Evolutionary conservation across 2,113 vertebrate genomes (phyloP), one percentile per base, ranked within the genome.

Genomic region (Brienomyrus longianalis): DNA sequence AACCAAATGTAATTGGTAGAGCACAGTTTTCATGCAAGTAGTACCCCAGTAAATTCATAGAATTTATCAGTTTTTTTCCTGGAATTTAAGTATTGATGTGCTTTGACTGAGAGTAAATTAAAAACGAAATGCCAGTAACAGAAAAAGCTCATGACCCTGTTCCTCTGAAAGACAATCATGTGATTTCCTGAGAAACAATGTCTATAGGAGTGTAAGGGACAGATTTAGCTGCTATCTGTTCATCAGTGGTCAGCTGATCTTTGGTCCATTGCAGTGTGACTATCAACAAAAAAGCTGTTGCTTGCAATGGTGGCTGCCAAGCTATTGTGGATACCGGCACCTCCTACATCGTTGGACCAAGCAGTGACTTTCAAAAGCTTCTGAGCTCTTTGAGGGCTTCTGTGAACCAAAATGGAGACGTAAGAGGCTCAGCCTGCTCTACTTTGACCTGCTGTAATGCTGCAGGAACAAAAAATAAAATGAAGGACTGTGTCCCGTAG

Each of bases 301-400:
- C 95, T 0, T 97, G 97, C 5, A 47, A 45, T 0, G 92, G 92
- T 0, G 95, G 96, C 70, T 98, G 96, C 91, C 94, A 96, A 92
- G 97, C 95, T 86, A 94, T 97, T 48, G 80, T 97, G 1, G 97
- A 97, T 91, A 97, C 96, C 0, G 96, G 96, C 15, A 97, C 96
- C 0, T 96, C 96, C 54, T 45, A 96, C 1, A 27, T 97, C 54
- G 87, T 92, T 0, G 97, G 95, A 62, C 95, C 96, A 2, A 77
- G 83, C 17, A 85, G 5, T 0, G 92, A 90, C 91, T 93, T 96
- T 19, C 48, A 77, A 27, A 94, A 0, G 91, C 94, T 97, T 51
- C 95, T 95, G 89, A 47, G 21, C 0, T 19, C 3, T 0, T 43
- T 96, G 0, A 96, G 96, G 86, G 95, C 95, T 77, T 89, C n/a